A percentile compares a stretch with the other conserved stretches of the same genome.
phyloP scores from a whole-genome alignment of 1,140 invertebrate species.

The Lasaia peninsularis region DNA sequence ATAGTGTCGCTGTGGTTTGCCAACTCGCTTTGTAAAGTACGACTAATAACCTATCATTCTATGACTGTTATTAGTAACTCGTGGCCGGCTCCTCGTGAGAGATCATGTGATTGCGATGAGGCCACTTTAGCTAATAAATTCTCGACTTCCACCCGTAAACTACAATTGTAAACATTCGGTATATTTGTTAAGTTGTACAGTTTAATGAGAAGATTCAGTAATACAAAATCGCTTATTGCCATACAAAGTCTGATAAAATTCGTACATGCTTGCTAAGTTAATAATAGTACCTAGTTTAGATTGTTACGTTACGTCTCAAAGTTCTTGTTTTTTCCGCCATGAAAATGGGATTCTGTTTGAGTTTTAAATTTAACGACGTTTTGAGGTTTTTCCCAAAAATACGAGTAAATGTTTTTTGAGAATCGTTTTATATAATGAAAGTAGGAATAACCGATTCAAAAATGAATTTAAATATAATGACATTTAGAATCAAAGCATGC shows the following conservation, averaged over 20 bases:
- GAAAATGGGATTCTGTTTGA: no score
- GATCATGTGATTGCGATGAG: slow-evolving; percentile 71
- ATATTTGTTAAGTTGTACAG: slow-evolving; percentile 27
- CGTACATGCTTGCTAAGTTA: not conserved
- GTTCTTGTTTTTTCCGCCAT: no score
- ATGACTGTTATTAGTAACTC: slow-evolving; percentile 52
- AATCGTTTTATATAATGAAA: no score
- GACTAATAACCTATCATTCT: slow-evolving; percentile 32
- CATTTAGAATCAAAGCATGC: no score
- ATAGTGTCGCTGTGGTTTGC: slow-evolving; percentile 31
- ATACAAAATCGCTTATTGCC: slow-evolving; percentile 7
- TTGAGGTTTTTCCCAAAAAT: no score
- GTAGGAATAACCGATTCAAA: no score
- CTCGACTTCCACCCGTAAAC: slow-evolving; percentile 38
- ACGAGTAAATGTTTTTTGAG: no score
- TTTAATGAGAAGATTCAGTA: slow-evolving; percentile 19
- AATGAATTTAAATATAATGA: no score
- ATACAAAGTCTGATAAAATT: slow-evolving; percentile 8
- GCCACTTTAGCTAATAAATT: slow-evolving; percentile 71
- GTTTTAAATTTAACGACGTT: no score
- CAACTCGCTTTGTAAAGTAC: slow-evolving; percentile 37
- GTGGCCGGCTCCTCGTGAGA: slow-evolving; percentile 62
- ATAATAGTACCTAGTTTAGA: slow-evolving; percentile 4
- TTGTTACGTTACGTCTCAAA: not conserved
- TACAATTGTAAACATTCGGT: slow-evolving; percentile 45